phyloP scores from a whole-genome alignment of 2,113 vertebrate species.

The Phyllostomus hastatus region DNA sequence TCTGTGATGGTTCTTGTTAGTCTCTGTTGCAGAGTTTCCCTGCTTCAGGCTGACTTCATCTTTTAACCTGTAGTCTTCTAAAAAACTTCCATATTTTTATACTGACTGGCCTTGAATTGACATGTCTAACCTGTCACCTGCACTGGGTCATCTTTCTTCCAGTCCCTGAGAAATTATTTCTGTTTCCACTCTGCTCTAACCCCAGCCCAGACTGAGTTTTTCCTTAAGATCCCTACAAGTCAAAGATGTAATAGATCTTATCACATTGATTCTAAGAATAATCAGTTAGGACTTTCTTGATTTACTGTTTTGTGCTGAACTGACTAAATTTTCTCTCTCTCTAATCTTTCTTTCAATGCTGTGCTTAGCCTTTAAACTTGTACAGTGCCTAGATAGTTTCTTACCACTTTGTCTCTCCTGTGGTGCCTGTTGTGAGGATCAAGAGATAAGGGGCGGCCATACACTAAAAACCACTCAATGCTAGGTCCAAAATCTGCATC shows the following conservation, averaged over 20 bases:
- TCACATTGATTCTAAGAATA: background rate
- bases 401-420: background rate
- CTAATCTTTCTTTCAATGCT: background rate
- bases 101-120: background rate
- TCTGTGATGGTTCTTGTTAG: background rate
- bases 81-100: background rate
- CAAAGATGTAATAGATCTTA: background rate
- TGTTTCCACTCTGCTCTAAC: background rate
- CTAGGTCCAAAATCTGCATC: background rate
- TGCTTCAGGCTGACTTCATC: background rate
- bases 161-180: background rate
- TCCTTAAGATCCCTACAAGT: background rate
- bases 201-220: background rate
- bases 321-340: background rate
- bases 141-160: background rate
- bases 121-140: background rate
- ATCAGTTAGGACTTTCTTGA: background rate
- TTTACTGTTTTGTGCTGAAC: background rate
- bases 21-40: background rate
- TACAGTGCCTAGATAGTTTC: background rate
- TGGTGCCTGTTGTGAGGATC: background rate
- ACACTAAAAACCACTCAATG: background rate
- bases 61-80: background rate
- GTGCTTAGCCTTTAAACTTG: background rate
- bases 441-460: background rate